These are phyloP conservation scores for Callocephalon fimbriatum DNA, from an alignment of 2,113 vertebrate genomes.

Conservation along the genomic window DNA sequence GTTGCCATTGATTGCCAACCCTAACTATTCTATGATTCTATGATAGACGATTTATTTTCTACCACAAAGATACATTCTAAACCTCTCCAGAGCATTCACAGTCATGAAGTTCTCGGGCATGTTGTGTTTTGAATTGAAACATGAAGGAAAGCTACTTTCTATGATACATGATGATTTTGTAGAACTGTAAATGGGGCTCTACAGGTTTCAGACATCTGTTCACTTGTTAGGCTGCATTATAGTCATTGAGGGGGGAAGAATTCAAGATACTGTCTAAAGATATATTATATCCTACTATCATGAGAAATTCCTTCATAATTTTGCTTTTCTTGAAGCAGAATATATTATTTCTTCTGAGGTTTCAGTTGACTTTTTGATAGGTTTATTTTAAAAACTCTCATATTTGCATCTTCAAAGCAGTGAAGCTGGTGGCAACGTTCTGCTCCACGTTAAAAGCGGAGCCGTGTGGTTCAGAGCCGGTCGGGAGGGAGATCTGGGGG, in stretches of 20 bases:
- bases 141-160: not conserved
- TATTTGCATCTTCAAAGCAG: not conserved
- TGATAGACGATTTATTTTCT: not conserved
- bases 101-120: not conserved
- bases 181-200: not conserved
- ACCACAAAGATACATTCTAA: not conserved
- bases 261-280: not conserved
- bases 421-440: not conserved
- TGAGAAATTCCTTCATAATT: not conserved
- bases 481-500: not conserved
- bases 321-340: not conserved
- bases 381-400: not conserved
- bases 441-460: not conserved
- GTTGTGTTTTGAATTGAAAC: not conserved
- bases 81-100: not conserved
- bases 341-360: not conserved
- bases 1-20: not conserved
- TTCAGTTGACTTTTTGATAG: not conserved
- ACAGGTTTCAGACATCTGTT: not conserved
- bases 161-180: not conserved
- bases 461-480: not conserved
- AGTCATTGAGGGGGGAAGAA: not conserved
- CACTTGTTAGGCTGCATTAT: not conserved
- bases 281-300: not conserved
- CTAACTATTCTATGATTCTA: no score